Base-by-base conservation (phyloP, 64 coral and sea anemone genomes). In the Porites lutea region DNA sequence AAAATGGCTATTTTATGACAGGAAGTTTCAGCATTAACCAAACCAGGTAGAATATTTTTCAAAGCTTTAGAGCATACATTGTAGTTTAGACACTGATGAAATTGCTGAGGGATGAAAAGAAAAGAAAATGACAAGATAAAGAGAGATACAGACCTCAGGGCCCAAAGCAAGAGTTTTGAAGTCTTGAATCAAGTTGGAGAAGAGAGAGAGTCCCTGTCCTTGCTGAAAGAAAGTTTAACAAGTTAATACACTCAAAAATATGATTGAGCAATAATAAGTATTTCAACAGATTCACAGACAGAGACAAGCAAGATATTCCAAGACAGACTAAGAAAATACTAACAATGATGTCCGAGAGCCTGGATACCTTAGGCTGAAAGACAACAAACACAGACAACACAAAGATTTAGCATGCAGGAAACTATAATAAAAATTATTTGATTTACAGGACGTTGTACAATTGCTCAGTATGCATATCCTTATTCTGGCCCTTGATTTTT, bases 111-210 rank as follows among this genome's bases (percentile, higher is more conserved):
- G 51, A 74, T 20, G 50, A 46, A 71, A 86, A 50, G 84, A 4
- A 52, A 87, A 50, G 59, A 62, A 78, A 92, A 75, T 54, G 67
- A 94, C 55, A 46, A 55, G 8, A 76, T 27, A 75, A 62, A 77
- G 61, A 3, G 6, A 64, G 66, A 71, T 93, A 96, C 95, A 96
- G 95, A 96, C 95, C 95, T 96, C 95, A 81, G 92, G 91, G 74
- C 95, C 95, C 16, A 96, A 89, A 79, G 95, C 92, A 68, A 96
- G 92, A 90, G 95, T 96, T 87, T 96, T 96, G 92, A 96, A 93
- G 88, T 96, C 95, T 90, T 96, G 91, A 54, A 96, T 94, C 92
- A 96, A 86, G 88, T 93, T 96, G 58, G 95, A 90, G 75, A 96
- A 83, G 72, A 96, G 92, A 96, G 95, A 96, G 37, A 96, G 61